These are phyloP conservation scores for Oeneis ivallda DNA, from an alignment of 2,888 invertebrate species.

Conservation along the genomic window DNA sequence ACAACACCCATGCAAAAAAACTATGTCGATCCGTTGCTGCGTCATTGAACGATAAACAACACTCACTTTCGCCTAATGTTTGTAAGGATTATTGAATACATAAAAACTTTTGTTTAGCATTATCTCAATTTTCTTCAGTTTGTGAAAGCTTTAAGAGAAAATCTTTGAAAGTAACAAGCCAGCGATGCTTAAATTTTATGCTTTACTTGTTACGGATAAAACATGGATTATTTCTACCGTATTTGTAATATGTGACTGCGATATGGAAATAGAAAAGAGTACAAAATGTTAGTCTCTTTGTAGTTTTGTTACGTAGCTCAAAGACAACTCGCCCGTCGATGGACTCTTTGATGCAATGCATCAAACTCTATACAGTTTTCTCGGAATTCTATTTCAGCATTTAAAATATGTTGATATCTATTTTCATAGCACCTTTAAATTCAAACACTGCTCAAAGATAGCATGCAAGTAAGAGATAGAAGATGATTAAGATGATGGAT, in stretches of 20 bases:
- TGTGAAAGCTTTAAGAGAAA: constrained; percentile 13
- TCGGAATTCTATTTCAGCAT: constrained; percentile 20
- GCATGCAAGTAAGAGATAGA: background rate
- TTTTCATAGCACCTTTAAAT: constrained; percentile 14
- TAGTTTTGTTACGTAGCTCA: constrained; percentile 53
- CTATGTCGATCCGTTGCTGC: no score
- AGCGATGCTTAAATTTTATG: constrained; percentile 37
- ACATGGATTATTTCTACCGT: constrained; percentile 41
- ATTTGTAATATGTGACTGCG: constrained; percentile 52
- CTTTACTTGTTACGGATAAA: constrained; percentile 47
- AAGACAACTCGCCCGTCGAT: constrained; percentile 58
- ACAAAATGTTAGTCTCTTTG: constrained; percentile 60
- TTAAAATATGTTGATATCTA: constrained; percentile 28
- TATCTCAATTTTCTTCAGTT: background rate
- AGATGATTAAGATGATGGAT: background rate
- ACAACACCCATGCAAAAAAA: no score
- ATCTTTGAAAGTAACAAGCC: constrained; percentile 26
- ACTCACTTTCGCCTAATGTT: background rate
- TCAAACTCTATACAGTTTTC: constrained; percentile 24
- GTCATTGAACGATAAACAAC: no score
- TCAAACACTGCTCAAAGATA: constrained; percentile 7
- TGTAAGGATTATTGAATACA: constrained; percentile 1
- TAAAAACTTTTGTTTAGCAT: background rate
- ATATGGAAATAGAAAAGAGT: constrained; percentile 51
- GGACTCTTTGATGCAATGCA: constrained; percentile 62